Percentiles rank a stretch among this genome's conserved stretches.
These are phyloP conservation scores for Clamator glandarius DNA, from an alignment of 2,797 vertebrate genomes.

Conservation along the genomic window DNA sequence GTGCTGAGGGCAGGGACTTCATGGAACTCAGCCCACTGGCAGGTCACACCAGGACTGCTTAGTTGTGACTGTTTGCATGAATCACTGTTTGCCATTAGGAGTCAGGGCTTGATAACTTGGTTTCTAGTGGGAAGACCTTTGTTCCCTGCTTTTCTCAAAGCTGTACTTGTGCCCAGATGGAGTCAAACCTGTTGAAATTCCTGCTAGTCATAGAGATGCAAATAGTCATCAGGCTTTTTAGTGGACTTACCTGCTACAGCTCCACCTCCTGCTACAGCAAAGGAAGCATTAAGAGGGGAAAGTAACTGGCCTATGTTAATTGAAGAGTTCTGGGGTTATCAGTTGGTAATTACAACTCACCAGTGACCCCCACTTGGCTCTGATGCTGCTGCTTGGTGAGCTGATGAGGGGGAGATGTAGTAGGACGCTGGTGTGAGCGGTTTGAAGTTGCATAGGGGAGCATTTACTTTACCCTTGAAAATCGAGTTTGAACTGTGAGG, in stretches of 20 bases:
- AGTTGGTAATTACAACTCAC: slow-evolving; percentile 39
- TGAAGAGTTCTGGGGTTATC: slow-evolving; percentile 45
- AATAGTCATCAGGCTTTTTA: neutral
- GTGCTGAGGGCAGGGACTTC: neutral
- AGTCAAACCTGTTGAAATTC: neutral
- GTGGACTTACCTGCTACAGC: neutral
- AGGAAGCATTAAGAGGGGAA: neutral
- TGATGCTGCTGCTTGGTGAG: slow-evolving; percentile 33
- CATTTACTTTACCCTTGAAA: neutral
- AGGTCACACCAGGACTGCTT: neutral
- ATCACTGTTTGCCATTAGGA: neutral
- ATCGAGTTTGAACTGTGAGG: neutral
- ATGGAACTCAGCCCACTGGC: neutral
- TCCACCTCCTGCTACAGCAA: slow-evolving; percentile 15
- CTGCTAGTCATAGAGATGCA: neutral
- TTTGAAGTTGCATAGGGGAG: neutral
- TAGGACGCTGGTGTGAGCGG: neutral
- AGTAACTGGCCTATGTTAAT: slow-evolving; percentile 14
- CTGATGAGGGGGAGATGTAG: slow-evolving; percentile 45
- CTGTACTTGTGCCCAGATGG: neutral
- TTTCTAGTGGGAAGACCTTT: neutral
- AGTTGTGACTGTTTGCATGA: neutral
- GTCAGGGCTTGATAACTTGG: neutral
- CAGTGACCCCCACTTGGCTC: slow-evolving; percentile 9
- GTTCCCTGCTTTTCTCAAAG: neutral